Percentiles rank a stretch among this genome's conserved stretches.
Evolutionary conservation across 2,797 vertebrate species (phyloP).

Genomic region (Acrocephalus scirpaceus): DNA sequence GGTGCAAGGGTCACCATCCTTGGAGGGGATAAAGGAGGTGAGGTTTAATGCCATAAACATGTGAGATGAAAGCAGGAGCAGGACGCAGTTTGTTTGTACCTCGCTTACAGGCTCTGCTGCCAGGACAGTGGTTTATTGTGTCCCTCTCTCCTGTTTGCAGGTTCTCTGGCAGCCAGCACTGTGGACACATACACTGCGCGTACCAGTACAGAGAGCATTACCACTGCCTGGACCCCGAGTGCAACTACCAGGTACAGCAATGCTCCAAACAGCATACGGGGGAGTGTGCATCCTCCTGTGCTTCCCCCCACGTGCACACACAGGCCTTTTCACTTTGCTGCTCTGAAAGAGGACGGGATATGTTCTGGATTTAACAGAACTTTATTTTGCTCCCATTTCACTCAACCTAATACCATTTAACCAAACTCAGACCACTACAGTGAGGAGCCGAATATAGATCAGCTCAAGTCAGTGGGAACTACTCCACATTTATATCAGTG

Average conservation of each 20-base stretch:
- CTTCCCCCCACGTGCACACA: fast-evolving
- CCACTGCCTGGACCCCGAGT: conserved; percentile 98
- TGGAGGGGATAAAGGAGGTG: not conserved
- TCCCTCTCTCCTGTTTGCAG: conserved; percentile 72
- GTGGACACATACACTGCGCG: conserved; percentile 97
- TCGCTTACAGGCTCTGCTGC: not conserved
- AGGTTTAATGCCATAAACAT: not conserved
- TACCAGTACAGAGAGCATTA: conserved; percentile 99
- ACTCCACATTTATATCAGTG: not conserved
- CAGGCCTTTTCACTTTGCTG: not conserved
- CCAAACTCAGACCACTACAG: not conserved
- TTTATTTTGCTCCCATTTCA: not conserved
- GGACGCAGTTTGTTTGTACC: not conserved
- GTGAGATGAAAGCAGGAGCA: not conserved
- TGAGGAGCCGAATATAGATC: not conserved
- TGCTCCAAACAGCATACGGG: fast-evolving
- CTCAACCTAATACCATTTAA: not conserved
- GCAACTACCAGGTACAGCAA: conserved; percentile 96
- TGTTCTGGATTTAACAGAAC: not conserved
- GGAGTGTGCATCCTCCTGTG: not conserved
- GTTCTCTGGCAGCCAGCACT: conserved; percentile 99
- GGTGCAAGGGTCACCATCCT: not conserved
- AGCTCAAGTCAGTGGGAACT: not conserved
- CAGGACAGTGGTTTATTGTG: not conserved
- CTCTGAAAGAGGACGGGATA: not conserved